Evolutionary conservation across 2,113 vertebrate species (phyloP).

Genomic region (Ammodramus savannarum): DNA sequence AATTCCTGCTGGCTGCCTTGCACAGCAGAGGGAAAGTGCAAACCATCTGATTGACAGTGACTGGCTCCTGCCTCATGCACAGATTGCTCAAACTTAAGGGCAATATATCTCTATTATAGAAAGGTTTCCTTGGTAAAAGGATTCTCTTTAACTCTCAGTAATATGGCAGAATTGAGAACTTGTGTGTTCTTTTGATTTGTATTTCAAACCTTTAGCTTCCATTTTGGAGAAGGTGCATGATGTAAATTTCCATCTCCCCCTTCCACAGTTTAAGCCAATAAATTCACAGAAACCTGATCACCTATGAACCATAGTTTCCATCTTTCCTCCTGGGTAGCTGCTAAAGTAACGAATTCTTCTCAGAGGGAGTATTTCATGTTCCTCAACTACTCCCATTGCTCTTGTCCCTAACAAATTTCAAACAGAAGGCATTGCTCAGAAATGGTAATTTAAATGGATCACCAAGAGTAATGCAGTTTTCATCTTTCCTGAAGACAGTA

Average conservation of each 20-base stretch:
- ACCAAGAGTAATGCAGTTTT: background rate
- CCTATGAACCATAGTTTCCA: background rate
- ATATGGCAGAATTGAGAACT: background rate
- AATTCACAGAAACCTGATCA: background rate
- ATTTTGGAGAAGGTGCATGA: background rate
- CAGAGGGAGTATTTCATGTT: background rate
- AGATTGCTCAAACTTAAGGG: background rate
- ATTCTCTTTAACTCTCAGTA: background rate
- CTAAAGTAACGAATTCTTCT: background rate
- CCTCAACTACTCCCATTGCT: background rate
- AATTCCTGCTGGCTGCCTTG: background rate
- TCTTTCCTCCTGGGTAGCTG: background rate
- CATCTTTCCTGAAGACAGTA: background rate
- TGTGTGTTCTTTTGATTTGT: background rate
- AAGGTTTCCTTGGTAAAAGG: background rate
- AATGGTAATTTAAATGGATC: background rate
- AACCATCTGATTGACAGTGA: background rate
- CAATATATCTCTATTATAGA: background rate
- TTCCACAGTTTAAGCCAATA: background rate
- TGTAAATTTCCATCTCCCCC: background rate
- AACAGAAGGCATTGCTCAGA: background rate
- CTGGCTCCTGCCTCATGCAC: background rate
- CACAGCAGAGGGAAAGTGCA: background rate
- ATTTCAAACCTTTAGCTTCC: background rate
- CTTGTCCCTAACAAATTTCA: background rate